A percentile compares a stretch with the other conserved stretches of the same genome.
Evolutionary conservation across 2,113 vertebrate species (phyloP).

Genomic region (Gasterosteus nipponicus): DNA sequence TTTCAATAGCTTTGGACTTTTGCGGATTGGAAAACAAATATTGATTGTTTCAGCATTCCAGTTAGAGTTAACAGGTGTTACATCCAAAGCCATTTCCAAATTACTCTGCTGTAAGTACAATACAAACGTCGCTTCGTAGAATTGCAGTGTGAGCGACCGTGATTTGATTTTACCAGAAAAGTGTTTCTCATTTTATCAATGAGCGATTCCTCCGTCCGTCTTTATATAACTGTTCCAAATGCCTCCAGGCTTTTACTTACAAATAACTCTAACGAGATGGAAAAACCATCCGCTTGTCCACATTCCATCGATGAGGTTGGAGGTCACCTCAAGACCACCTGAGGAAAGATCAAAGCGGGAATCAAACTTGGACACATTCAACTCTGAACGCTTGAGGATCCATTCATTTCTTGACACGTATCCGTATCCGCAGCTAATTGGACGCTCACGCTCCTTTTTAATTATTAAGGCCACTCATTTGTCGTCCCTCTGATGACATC

Average conservation of each 20-base stretch:
- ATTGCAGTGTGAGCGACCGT: not conserved
- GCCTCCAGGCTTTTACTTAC: not conserved
- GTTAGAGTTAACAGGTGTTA: not conserved
- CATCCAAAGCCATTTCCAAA: not conserved
- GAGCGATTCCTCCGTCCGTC: not conserved
- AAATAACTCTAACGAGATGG: not conserved
- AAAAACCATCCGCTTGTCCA: constrained; percentile 22
- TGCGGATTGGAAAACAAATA: not conserved
- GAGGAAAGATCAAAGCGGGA: constrained; percentile 39
- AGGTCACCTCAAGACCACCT: constrained; percentile 7
- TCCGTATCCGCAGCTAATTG: constrained; percentile 79
- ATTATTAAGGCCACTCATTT: constrained; percentile 83
- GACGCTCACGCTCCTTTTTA: constrained; percentile 68
- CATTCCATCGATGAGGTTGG: constrained; percentile 5
- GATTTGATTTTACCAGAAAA: constrained; percentile 27
- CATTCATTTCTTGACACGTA: constrained; percentile 68
- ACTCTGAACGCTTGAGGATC: constrained; percentile 58
- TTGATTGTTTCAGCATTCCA: not conserved
- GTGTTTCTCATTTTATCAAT: not conserved
- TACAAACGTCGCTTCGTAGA: not conserved
- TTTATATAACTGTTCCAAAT: not conserved
- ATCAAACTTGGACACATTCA: constrained; percentile 37
- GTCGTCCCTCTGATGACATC: constrained; percentile 75
- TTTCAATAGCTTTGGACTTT: not conserved
- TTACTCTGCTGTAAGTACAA: not conserved